These are phyloP conservation scores for Ectropis crepuscularia DNA, from an alignment of 2,888 invertebrate species.

Conservation along the genomic window DNA sequence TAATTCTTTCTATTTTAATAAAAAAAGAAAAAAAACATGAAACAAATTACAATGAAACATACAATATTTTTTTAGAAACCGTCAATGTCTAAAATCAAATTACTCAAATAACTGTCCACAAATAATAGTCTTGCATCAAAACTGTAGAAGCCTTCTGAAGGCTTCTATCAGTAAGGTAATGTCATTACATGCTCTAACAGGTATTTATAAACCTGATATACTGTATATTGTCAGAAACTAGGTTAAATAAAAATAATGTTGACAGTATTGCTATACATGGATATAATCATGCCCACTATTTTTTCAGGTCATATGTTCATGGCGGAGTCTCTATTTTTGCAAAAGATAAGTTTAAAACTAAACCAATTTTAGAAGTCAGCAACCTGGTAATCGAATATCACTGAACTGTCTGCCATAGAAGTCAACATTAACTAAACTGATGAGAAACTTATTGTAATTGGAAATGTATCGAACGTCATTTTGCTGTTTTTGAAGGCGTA, in stretches of 20 bases:
- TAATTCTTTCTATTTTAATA: too few relatives aligned
- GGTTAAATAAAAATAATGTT: neutral
- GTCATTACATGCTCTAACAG: neutral
- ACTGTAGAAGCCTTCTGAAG: neutral
- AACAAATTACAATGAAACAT: too few relatives aligned
- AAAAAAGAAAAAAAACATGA: too few relatives aligned
- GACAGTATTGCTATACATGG: neutral
- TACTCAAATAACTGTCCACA: neutral
- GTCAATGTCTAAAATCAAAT: neutral
- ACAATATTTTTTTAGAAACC: neutral
- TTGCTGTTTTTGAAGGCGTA: neutral
- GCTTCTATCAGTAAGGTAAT: too few relatives aligned
- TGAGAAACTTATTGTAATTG: neutral
- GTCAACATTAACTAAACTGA: neutral
- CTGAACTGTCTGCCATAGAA: neutral
- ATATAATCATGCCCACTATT: neutral
- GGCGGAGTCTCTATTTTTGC: slow-evolving; percentile 1
- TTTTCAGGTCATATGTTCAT: neutral
- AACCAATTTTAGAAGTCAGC: neutral
- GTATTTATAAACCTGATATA: neutral
- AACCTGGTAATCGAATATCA: neutral
- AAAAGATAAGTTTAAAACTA: neutral
- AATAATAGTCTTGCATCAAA: slow-evolving; percentile 1
- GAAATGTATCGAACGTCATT: neutral
- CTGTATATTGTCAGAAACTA: neutral